phyloP scores from a whole-genome alignment of 2,797 vertebrate genomes.

The Mycteria americana region DNA sequence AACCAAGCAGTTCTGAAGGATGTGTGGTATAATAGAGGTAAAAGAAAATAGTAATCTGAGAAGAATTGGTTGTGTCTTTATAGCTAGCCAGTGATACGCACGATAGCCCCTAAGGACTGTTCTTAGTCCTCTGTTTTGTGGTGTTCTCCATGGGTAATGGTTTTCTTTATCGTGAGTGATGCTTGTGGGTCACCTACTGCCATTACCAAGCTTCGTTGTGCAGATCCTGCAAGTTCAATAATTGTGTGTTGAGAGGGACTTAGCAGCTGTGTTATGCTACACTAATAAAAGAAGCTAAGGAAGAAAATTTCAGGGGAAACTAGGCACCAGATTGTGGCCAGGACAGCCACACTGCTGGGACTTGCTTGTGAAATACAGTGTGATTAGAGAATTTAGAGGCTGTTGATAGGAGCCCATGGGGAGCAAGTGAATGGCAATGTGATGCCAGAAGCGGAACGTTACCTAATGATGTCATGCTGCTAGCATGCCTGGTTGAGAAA shows the following conservation, averaged over 20 bases:
- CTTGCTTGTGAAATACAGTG: not conserved
- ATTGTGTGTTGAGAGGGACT: not conserved
- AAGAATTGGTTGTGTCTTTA: not conserved
- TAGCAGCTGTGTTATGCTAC: not conserved
- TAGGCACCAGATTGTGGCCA: not conserved
- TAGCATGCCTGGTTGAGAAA: not conserved
- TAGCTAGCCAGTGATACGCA: not conserved
- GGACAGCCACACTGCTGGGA: not conserved
- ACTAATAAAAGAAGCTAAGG: not conserved
- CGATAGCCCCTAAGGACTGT: not conserved
- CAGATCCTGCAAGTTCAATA: not conserved
- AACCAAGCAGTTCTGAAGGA: not conserved
- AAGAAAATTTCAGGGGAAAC: not conserved
- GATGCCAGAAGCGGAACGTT: not conserved
- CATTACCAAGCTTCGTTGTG: not conserved
- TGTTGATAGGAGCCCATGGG: not conserved
- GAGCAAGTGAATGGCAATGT: not conserved
- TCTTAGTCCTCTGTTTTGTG: not conserved
- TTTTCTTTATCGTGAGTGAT: not conserved
- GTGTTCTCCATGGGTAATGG: fast-evolving
- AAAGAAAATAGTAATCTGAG: not conserved
- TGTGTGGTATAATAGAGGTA: not conserved
- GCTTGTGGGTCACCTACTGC: not conserved
- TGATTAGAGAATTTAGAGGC: not conserved
- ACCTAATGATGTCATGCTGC: not conserved